Conservation (phyloP, 2,888 invertebrate genomes). For the Pristionchus mayeri region DNA sequence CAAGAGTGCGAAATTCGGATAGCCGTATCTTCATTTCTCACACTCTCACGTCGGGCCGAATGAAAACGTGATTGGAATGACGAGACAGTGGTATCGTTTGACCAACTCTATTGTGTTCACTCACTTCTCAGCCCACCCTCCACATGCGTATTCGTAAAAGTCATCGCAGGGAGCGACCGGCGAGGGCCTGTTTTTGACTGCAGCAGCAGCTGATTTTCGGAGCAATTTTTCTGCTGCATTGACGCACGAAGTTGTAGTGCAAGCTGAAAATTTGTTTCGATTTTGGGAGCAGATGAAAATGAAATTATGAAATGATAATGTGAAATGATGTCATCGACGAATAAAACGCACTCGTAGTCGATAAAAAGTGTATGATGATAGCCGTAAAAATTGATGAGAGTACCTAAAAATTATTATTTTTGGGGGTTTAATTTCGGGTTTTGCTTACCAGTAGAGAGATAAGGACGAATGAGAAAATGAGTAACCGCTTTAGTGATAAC, state of each 20-base stretch:
- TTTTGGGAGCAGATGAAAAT: too few species aligned
- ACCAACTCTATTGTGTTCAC: too few species aligned
- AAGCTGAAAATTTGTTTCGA: neutral
- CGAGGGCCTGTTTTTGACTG: neutral
- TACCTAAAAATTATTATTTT: neutral
- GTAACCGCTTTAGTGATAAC: neutral
- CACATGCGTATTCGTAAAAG: constrained; percentile 19
- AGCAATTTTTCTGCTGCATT: neutral
- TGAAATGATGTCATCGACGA: neutral
- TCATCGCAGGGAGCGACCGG: neutral
- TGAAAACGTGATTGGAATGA: too few species aligned
- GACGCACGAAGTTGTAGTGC: neutral
- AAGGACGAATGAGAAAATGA: neutral
- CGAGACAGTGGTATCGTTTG: too few species aligned
- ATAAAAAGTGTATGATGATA: neutral
- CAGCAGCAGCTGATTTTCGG: neutral
- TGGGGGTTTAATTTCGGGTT: neutral
- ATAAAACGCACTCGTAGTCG: neutral
- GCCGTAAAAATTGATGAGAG: constrained; percentile 4
- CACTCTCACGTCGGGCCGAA: too few species aligned
- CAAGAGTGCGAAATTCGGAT: too few species aligned
- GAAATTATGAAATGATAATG: neutral
- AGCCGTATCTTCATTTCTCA: too few species aligned
- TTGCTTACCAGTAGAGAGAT: constrained; percentile 6
- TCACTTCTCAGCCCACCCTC: neutral